phyloP scores from a whole-genome alignment of 1,140 invertebrate genomes.

The Rhynchophorus ferrugineus region DNA sequence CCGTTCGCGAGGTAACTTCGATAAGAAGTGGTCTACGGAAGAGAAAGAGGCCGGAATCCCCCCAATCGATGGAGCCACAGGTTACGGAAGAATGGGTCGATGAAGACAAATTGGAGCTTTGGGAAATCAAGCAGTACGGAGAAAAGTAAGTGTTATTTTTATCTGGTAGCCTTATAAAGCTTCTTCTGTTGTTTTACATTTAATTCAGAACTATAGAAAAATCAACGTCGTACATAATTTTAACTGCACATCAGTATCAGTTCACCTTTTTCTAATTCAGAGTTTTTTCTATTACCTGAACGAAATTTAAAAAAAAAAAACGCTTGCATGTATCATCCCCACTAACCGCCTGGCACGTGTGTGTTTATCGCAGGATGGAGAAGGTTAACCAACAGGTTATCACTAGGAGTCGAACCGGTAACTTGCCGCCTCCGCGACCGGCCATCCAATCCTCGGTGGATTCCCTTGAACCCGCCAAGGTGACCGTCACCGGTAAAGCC shows the following conservation, averaged over 20 bases:
- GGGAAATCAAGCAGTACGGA: slow-evolving; percentile 94
- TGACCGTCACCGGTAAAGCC: slow-evolving; percentile 48
- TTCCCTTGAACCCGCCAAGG: slow-evolving; percentile 22
- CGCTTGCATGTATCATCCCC: background rate
- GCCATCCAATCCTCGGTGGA: slow-evolving; percentile 28
- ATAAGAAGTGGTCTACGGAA: slow-evolving; percentile 88
- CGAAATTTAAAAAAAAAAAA: no score
- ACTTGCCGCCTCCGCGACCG: slow-evolving; percentile 48
- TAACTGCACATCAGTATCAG: no score
- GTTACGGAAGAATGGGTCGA: slow-evolving; percentile 92
- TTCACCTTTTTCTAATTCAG: no score
- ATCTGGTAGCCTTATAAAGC: no score
- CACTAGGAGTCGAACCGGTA: slow-evolving; percentile 66
- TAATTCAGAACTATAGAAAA: background rate
- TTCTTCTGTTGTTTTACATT: background rate
- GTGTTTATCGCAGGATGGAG: slow-evolving; percentile 49
- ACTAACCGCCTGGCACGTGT: slow-evolving; percentile 38
- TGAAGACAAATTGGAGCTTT: slow-evolving; percentile 90
- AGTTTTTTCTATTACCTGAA: no score
- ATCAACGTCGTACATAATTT: no score
- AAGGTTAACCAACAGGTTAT: slow-evolving; percentile 61
- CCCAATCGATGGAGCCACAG: slow-evolving; percentile 82
- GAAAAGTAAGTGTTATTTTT: slow-evolving; percentile 58
- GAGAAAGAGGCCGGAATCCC: slow-evolving; percentile 81
- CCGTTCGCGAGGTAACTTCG: slow-evolving; percentile 86